These are phyloP conservation scores for Xanthia icteritia DNA, from an alignment of 2,888 invertebrate species.

Conservation along the genomic window DNA sequence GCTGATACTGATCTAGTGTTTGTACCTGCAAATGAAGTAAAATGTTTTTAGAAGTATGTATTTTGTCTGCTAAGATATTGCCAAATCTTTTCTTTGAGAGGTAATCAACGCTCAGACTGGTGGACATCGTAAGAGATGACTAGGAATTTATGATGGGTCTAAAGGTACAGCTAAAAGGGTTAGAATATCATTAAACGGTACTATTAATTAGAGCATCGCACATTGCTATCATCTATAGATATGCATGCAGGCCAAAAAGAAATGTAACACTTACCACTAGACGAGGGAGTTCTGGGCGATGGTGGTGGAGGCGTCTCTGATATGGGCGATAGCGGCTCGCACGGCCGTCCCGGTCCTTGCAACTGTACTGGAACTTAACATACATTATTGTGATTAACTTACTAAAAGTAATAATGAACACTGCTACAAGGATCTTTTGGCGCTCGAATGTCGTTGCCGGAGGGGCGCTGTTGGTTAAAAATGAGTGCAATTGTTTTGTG, in stretches of 20 bases:
- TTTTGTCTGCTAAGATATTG: no score
- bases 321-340: slow-evolving; percentile 94
- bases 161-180: no score
- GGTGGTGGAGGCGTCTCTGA: slow-evolving; percentile 95
- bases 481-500: background rate
- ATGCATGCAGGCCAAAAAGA: no score
- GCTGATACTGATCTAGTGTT: slow-evolving; percentile 98
- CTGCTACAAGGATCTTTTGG: background rate
- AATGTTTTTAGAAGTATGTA: background rate
- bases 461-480: background rate
- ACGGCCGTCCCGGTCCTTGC: slow-evolving; percentile 88
- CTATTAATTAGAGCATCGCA: no score
- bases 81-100: no score
- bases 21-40: slow-evolving; percentile 89
- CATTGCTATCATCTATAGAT: no score
- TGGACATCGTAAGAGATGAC: no score
- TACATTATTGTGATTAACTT: background rate
- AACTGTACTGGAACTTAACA: slow-evolving; percentile 85
- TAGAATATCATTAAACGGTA: no score
- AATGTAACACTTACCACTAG: slow-evolving; percentile 77
- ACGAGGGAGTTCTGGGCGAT: slow-evolving; percentile 87
- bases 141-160: no score
- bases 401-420: background rate
- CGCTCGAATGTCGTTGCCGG: background rate
- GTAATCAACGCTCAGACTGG: background rate